These are phyloP conservation scores for Antedon mediterranea DNA, from an alignment of 53 echinoderm and acorn worm genomes.

Conservation along the genomic window DNA sequence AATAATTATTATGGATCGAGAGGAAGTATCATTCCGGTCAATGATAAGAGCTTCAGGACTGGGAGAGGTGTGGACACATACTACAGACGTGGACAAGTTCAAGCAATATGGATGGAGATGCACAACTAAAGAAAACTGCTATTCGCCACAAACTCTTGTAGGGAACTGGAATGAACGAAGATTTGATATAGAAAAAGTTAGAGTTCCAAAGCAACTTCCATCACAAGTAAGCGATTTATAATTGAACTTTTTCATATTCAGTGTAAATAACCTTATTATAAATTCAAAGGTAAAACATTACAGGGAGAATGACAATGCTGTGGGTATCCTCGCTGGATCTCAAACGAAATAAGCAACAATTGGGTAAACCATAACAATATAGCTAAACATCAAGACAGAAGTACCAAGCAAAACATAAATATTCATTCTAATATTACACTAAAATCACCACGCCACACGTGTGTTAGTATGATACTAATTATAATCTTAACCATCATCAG, in stretches of 20 bases:
- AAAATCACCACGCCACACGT: no score
- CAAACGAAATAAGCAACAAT: no score
- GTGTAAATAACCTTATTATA: no score
- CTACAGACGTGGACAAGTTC: conserved; percentile 65
- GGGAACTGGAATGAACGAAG: conserved; percentile 93
- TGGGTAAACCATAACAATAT: no score
- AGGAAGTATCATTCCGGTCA: conserved; percentile 85
- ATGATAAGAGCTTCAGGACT: conserved; percentile 86
- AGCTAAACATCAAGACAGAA: no score
- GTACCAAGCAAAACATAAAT: no score
- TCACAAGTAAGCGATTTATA: conserved; percentile 47
- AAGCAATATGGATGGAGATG: conserved; percentile 94
- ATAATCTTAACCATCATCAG: no score
- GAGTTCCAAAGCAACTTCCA: conserved; percentile 75
- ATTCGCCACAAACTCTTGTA: conserved; percentile 63
- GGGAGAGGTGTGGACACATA: conserved; percentile 88
- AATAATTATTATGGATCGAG: conserved; percentile 22
- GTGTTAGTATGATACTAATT: no score
- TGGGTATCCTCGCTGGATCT: no score
- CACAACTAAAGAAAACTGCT: conserved; percentile 85
- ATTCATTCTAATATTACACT: no score
- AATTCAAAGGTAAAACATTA: no score
- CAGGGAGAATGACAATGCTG: background rate
- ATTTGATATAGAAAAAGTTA: conserved; percentile 72
- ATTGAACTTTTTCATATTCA: no score